These are phyloP conservation scores for Morpho helenor DNA, from an alignment of 2,888 invertebrate genomes.

Conservation along the genomic window DNA sequence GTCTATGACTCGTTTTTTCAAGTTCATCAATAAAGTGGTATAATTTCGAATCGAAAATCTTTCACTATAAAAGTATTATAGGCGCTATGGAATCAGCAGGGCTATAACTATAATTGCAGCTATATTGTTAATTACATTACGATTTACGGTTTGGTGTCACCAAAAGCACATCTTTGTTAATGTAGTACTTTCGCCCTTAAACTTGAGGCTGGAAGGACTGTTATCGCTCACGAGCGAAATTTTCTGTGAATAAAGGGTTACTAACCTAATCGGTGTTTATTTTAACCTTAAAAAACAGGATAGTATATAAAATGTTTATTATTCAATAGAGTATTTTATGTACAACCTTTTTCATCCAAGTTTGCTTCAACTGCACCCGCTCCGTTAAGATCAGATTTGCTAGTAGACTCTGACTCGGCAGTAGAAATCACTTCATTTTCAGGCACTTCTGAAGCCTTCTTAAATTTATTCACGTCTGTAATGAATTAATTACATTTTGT, in stretches of 20 bases:
- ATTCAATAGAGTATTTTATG: constrained; percentile 21
- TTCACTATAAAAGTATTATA: no score
- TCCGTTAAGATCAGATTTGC: constrained; percentile 23
- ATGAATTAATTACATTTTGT: constrained; percentile 21
- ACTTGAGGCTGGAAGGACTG: constrained; percentile 43
- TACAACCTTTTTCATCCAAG: constrained; percentile 11
- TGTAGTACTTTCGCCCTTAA: constrained; percentile 34
- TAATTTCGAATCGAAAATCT: background rate
- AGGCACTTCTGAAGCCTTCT: constrained; percentile 73
- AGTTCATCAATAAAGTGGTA: background rate
- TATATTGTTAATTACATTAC: no score
- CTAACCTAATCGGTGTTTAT: constrained; percentile 35
- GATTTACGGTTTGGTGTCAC: constrained; percentile 1
- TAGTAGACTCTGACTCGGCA: constrained; percentile 25
- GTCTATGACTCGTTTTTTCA: background rate
- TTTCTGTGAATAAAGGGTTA: constrained; percentile 55
- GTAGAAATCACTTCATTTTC: constrained; percentile 28
- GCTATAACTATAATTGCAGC: no score
- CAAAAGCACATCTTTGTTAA: constrained; percentile 30
- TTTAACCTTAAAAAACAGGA: constrained; percentile 1
- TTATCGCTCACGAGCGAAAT: constrained; percentile 56
- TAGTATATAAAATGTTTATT: constrained; percentile 16
- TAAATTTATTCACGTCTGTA: constrained; percentile 85
- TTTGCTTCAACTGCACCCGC: constrained; percentile 15
- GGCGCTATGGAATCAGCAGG: no score